Conservation (phyloP, 2,888 invertebrate genomes). For the Imbricaverruca yamaguchii region DNA sequence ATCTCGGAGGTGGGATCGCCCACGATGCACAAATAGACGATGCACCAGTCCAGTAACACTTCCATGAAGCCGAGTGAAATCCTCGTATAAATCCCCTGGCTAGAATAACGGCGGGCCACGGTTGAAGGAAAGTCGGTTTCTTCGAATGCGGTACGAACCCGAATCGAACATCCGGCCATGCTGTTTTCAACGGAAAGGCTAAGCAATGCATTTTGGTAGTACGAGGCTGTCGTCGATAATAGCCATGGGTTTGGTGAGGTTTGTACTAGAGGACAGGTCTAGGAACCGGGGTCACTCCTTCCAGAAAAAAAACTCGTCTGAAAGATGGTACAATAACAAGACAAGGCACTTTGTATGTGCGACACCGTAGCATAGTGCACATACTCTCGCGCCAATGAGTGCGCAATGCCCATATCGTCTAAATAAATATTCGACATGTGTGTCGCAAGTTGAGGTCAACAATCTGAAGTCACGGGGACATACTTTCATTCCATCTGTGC, state of each 20-base stretch:
- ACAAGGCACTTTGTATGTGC: constrained; percentile 4
- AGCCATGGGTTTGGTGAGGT: not conserved
- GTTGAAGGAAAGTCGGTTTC: no score
- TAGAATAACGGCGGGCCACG: no score
- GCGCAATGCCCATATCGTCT: not conserved
- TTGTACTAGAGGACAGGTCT: not conserved
- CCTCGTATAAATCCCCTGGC: not conserved
- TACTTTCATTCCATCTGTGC: no score
- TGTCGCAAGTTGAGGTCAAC: not conserved
- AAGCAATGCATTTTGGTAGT: no score
- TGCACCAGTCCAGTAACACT: not conserved
- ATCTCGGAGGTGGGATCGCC: not conserved
- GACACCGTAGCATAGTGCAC: no score
- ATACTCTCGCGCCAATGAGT: not conserved
- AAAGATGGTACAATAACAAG: not conserved
- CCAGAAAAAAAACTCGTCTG: not conserved
- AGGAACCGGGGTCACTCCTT: not conserved
- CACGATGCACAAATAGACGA: not conserved
- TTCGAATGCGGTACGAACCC: no score
- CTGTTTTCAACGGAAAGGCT: no score
- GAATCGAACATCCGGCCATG: no score
- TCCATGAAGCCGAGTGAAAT: not conserved
- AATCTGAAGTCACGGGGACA: not conserved
- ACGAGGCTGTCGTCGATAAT: no score
- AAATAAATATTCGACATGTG: not conserved